Base-by-base conservation (phyloP, 2,888 invertebrate species). In the Lasius fuliginosus region DNA sequence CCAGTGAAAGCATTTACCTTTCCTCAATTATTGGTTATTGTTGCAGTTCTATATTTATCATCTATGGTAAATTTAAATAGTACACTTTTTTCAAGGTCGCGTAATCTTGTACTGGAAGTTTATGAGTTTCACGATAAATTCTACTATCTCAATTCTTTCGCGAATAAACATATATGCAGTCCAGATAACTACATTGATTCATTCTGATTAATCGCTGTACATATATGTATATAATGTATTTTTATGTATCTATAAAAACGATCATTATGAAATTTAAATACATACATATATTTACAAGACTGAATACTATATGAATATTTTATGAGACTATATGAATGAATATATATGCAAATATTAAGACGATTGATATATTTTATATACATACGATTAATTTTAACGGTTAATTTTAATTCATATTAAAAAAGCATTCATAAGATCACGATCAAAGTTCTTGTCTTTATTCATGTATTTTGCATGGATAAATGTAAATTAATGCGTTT, bases 1-100 rank as follows among this genome's bases (percentile, higher is more conserved):
- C 12, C 33, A 62, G 90, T 86, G 86, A 90, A 88, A 88, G 84
- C 88, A 58, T 5, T 15, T 15, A 18, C 58, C 81, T 85, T 67
- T 56, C 33, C 6, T 42, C 73, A 9, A 58, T 49, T 36, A 36
- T 23, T n/a, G n/a, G n/a, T 69, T 42, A 68, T 46, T 46, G 62
- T 74, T 40, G 42, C 30, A 60, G 12, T 36, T 77, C 18, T 27
- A 64, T 30, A 5, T 23, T 60, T 60, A 36, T 64, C 23, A 56
- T 58, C 23, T 33, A 60, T 12, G 46, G 46, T 60, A 79, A 77
- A 40, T 36, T 53, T 46, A 36, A 74, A 5, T 56, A 36, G 6
- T 8, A 23, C 30, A 12, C 1, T 3, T 49, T 68, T 1, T 18
- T 6, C n/a, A 49, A 49, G 18, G 46, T n/a, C 40, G 15, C 3